Conservation (phyloP, 2,888 invertebrate species). For the Cacoxenus indagator region DNA sequence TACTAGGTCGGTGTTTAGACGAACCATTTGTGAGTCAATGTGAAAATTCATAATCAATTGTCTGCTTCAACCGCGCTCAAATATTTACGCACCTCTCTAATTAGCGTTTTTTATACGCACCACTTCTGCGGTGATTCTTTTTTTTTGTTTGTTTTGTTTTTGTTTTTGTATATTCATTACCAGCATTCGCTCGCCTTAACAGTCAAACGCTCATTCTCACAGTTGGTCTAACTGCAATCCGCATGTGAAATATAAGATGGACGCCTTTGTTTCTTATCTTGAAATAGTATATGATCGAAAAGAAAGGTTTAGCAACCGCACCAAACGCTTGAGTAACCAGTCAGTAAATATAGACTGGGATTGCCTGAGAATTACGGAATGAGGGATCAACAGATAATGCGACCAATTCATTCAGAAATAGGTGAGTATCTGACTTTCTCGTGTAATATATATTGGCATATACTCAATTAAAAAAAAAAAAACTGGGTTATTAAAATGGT, state of each 20-base stretch:
- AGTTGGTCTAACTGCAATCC: constrained; percentile 45
- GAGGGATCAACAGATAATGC: too few relatives aligned
- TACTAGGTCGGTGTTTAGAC: constrained; percentile 37
- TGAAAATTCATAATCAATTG: constrained; percentile 30
- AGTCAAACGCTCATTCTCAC: neutral
- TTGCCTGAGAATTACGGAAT: too few relatives aligned
- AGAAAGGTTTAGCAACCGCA: too few relatives aligned
- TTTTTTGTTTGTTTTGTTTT: neutral
- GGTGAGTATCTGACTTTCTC: too few relatives aligned
- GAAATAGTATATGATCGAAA: too few relatives aligned
- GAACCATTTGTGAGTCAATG: constrained; percentile 44
- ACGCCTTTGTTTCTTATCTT: too few relatives aligned
- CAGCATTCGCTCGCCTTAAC: neutral
- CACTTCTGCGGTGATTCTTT: neutral
- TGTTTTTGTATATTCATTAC: neutral
- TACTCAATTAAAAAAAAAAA: too few relatives aligned
- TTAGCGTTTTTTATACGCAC: constrained; percentile 30
- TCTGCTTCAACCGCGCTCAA: constrained; percentile 38
- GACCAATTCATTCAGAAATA: too few relatives aligned
- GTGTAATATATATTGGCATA: too few relatives aligned
- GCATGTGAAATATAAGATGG: constrained; percentile 44
- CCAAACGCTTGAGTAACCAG: too few relatives aligned
- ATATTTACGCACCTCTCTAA: constrained; percentile 44
- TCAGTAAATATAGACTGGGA: too few relatives aligned
- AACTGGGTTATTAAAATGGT: too few relatives aligned